Base-by-base conservation (phyloP, 2,888 invertebrate genomes). In the Coleophora deauratella region DNA sequence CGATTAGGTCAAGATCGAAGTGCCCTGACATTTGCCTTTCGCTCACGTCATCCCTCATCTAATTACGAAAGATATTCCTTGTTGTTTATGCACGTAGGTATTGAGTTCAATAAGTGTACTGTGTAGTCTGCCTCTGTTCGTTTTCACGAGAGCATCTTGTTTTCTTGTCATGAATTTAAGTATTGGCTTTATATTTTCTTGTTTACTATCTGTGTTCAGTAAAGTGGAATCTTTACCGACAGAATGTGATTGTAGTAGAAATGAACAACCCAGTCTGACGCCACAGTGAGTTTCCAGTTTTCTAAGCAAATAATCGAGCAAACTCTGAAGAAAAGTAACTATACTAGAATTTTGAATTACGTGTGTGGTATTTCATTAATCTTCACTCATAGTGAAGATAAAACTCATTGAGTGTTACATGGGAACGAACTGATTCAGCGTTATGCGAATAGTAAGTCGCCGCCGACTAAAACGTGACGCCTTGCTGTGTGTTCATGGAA, bases 1-100 rank as follows among this genome's bases (percentile, higher is more conserved):
- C 68, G 43, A 34, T 28, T 38, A 50, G 65, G 59, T 66, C 70
- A 63, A 55, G 62, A 65, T 50, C 54, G 53, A 55, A 52, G 46
- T 47, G 51, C 39, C 47, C 51, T 50, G 39, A 9, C 39, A 27
- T 14, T 33, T 4, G 10, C 11, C 37, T 3, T 21, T 21, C 12
- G 28, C 27, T 27, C 27, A 34, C 39, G 39, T 39, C 39, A 39
- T 31, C 7, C 14, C 21, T 37, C 31, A 37, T 37, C 37, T 15
- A 31, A 37, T 37, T 12, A 37, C 21, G 9, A 13, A 37, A 37
- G 9, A 8, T 12, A 13, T 21, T 21, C 3, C 21, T 6, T 21
- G 21, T 21, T 21, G 21, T 21, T n/a, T n/a, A n/a, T n/a, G n/a
- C n/a, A 6, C 21, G 21, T 33, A 33, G n/a, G n/a, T n/a, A n/a